A percentile compares a stretch with the other conserved stretches of the same genome.
Conservation (phyloP, 2,113 vertebrate species). For the Pollimyrus isidori region DNA sequence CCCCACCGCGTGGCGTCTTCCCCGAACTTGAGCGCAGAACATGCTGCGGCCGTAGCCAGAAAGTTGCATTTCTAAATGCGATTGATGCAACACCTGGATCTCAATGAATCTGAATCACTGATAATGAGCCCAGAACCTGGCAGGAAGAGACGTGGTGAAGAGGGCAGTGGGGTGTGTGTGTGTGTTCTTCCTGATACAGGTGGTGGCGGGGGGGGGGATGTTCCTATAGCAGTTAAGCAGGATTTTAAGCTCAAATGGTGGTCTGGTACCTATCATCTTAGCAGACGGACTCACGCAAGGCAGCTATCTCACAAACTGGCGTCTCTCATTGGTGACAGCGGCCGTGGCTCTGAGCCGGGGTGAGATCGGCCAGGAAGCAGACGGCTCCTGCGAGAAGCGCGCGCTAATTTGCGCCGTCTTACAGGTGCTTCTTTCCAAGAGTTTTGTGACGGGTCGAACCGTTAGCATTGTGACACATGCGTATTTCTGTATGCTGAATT, state of each 20-base stretch:
- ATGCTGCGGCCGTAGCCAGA: not conserved
- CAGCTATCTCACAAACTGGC: not conserved
- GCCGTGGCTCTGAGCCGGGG: not conserved
- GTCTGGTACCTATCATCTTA: not conserved
- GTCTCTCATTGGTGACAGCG: not conserved
- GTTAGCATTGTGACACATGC: not conserved
- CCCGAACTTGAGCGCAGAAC: not conserved
- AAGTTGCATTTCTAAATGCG: conserved; percentile 15
- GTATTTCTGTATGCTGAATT: not conserved
- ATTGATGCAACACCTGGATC: conserved; percentile 17
- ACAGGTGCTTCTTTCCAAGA: not conserved
- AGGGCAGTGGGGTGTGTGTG: too few relatives aligned
- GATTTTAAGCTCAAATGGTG: not conserved
- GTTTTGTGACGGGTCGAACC: not conserved
- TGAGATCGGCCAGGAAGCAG: not conserved
- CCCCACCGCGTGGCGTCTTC: not conserved
- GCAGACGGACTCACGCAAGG: not conserved
- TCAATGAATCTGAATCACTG: conserved; percentile 14
- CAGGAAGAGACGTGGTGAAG: not conserved
- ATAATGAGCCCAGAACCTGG: conserved; percentile 16
- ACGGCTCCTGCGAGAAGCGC: not conserved
- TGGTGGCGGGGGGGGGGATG: not conserved
- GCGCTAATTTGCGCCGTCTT: not conserved
- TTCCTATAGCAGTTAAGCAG: not conserved
- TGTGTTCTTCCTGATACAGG: too few relatives aligned